Evolutionary conservation across 1,140 invertebrate species (phyloP).

Genomic region (Leptinotarsa lineolata): DNA sequence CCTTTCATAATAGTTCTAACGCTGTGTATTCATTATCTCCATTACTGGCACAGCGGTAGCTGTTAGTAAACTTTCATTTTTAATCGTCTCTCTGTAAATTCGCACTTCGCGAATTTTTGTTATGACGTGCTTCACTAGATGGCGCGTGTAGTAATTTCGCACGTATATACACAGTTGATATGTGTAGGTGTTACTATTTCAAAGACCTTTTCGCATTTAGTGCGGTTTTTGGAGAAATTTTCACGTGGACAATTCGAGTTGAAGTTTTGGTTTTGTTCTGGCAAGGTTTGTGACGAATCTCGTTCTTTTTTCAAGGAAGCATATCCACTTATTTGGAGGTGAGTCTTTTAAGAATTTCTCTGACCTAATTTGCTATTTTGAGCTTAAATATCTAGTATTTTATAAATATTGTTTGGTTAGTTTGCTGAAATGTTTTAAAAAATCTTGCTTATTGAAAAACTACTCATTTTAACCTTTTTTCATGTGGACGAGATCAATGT

Average conservation of each 20-base stretch:
- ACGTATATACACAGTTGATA: conserved; percentile 14
- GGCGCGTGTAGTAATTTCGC: conserved; percentile 23
- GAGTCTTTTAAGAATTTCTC: conserved; percentile 18
- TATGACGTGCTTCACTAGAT: not conserved
- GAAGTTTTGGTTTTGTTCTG: not conserved
- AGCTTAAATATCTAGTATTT: conserved; percentile 20
- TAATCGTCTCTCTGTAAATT: not conserved
- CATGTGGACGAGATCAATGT: not conserved
- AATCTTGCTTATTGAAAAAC: not conserved
- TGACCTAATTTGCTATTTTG: conserved; percentile 31
- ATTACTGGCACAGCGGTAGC: no score
- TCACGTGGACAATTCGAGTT: not conserved
- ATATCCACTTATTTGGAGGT: conserved; percentile 5
- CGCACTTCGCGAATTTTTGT: conserved; percentile 18
- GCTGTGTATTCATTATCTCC: no score
- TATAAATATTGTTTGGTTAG: conserved; percentile 10
- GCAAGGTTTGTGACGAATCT: not conserved
- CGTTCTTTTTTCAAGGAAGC: not conserved
- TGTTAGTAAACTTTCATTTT: no score
- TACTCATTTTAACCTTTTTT: not conserved
- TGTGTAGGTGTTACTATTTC: conserved; percentile 13
- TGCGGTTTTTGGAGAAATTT: not conserved
- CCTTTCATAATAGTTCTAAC: no score
- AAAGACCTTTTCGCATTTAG: conserved; percentile 6
- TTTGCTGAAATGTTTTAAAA: not conserved